Base-by-base conservation (phyloP, 23 tunicate genomes). In the Ciona savignyi region DNA sequence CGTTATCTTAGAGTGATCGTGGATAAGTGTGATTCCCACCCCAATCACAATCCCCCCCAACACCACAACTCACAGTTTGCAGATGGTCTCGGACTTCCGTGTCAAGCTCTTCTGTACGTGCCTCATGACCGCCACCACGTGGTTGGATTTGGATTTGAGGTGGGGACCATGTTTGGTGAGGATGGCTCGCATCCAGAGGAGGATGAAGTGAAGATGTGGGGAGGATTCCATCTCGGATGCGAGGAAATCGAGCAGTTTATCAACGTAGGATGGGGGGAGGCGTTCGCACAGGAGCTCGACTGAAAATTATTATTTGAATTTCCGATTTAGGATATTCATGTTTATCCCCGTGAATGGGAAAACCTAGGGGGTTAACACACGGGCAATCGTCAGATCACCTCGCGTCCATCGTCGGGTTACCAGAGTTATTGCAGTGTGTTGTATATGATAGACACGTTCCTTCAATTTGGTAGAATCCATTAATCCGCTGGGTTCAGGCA, bases 151-250 rank as follows among this genome's bases (percentile, higher is more conserved):
- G 1, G n/a, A 62, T 69, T 90, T 90, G 33, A 90, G 74, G 31
- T 35, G 26, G 25, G 78, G 56, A 0, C 80, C 82, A 63, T 90
- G 97, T 11, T 87, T 77, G 27, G 74, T 0, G 2, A 90, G 81
- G 1, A 90, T 73, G 25, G 68, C 34, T 20, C 71, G 83, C 27
- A 79, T 75, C 97, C 97, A 90, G 31, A 84, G 70, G 21, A 90
- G 80, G 65, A 83, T 79, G 70, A 90, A 84, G 60, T 90, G 85
- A 32, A 80, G 26, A 35, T 90, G 85, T 15, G 33, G 60, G 4
- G 97, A 83, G 2, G 78, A 42, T 29, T 83, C 90, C 1, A 83
- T 24, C 42, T 75, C 63, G 19, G 23, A 65, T 26, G 81, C 85
- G 0, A 79, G 3, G 70, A 78, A 78, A 3, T 33, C 67, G 32